phyloP scores from a whole-genome alignment of 2,113 vertebrate genomes.

The Plectropomus leopardus region DNA sequence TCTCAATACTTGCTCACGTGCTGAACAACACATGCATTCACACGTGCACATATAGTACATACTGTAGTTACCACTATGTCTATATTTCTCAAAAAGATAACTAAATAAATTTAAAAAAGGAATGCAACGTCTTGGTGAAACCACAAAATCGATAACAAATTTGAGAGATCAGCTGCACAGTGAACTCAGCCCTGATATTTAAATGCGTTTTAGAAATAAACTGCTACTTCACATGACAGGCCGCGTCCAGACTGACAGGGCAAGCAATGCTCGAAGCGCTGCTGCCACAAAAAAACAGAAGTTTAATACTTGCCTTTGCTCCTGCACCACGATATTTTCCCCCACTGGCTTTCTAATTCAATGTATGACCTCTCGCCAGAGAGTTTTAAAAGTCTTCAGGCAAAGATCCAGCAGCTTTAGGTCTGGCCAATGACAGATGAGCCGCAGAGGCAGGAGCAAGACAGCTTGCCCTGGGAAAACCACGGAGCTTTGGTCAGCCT shows the following conservation, averaged over 20 bases:
- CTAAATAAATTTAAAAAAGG: no score
- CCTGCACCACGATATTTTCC: constrained; percentile 72
- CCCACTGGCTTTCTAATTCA: constrained; percentile 82
- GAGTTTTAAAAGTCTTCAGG: constrained; percentile 85
- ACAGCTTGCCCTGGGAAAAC: constrained; percentile 82
- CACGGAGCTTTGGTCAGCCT: constrained; percentile 80
- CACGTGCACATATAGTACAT: neutral
- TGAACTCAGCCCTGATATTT: constrained; percentile 50
- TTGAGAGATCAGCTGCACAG: constrained; percentile 31
- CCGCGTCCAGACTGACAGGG: constrained; percentile 55
- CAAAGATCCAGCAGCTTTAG: constrained; percentile 80
- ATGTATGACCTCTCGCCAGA: constrained; percentile 83
- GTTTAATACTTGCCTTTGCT: constrained; percentile 79
- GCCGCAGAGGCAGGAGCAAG: constrained; percentile 78
- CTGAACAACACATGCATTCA: neutral
- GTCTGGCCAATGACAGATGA: constrained; percentile 84
- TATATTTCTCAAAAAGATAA: no score
- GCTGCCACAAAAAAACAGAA: constrained; percentile 74
- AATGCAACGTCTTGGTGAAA: constrained; percentile 2
- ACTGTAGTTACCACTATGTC: neutral
- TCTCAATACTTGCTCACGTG: neutral
- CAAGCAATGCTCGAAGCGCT: constrained; percentile 65
- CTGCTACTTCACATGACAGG: constrained; percentile 46
- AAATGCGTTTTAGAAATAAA: constrained; percentile 56
- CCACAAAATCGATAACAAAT: constrained; percentile 40